Base-by-base conservation (phyloP, 2,797 vertebrate species). In the Paedocypris micromegethes region DNA sequence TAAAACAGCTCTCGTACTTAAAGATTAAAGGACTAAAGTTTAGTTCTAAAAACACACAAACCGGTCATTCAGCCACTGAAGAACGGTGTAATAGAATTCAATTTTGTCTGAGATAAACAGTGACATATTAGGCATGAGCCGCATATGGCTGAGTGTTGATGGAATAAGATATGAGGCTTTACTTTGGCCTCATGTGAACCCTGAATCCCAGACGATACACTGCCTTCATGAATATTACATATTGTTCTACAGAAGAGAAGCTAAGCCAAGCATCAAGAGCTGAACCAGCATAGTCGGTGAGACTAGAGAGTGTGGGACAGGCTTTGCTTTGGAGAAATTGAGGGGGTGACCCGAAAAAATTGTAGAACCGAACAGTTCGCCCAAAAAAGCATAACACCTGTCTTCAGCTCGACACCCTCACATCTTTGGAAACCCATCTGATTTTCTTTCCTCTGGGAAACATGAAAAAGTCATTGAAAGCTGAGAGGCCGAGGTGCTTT, bases 221-320 rank as follows among this genome's bases (percentile, higher is more conserved):
- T 23, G 43, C 66, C 59, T 79, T 81, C 77, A 79, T 80, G 78
- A 82, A 85, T 86, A 78, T 77, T 74, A 81, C 80, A 87, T 83
- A 72, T 6, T 23, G 51, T 23, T 75, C 75, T 43, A 70, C 46
- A 83, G 74, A 51, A 56, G 57, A 74, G 78, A 71, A 41, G 80
- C 77, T 66, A 55, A 72, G 49, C 54, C 51, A 47, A 8, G 37
- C 40, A 37, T 23, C 41, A 64, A 47, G 45, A 58, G 78, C 79
- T 81, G 83, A 79, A 79, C 79, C 80, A 78, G 79, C 84, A 74
- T 75, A 80, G 75, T 23, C 23, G 23, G 23, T 23, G 23, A 23
- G 77, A 79, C 78, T 68, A 39, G 41, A 60, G 42, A n/a, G 47
- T 4, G 6, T 58, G 40, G 8, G 47, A 44, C n/a, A 42, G 48